Conservation (phyloP, 2,113 vertebrate genomes). For the Naja naja region DNA sequence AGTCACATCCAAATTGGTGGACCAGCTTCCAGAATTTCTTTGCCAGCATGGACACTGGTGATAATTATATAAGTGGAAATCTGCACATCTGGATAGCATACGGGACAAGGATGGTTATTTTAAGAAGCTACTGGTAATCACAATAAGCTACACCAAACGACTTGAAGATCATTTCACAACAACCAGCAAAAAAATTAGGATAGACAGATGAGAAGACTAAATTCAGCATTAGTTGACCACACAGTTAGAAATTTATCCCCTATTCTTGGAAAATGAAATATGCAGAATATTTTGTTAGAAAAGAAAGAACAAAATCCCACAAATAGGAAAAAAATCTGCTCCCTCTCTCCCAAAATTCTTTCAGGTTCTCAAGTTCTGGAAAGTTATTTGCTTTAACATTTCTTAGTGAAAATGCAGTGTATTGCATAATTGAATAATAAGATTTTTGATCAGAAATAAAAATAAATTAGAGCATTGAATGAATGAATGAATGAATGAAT, state of each 20-base stretch:
- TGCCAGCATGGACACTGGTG: neutral
- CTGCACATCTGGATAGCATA: neutral
- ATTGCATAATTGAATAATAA: conserved; percentile 31
- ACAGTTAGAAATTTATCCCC: neutral
- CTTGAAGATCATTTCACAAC: conserved; percentile 38
- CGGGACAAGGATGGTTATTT: neutral
- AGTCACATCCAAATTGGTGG: neutral
- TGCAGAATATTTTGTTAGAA: neutral
- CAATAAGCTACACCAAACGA: conserved; percentile 42
- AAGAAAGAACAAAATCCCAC: neutral
- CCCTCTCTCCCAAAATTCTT: neutral
- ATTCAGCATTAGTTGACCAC: conserved; percentile 6
- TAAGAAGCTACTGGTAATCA: conserved; percentile 31
- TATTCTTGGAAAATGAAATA: neutral
- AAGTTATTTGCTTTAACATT: neutral
- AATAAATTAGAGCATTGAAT: neutral
- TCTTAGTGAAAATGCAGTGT: conserved; percentile 23
- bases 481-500: no score
- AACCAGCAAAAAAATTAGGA: conserved; percentile 35
- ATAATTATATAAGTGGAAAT: neutral
- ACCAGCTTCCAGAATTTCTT: neutral
- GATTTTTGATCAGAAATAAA: neutral
- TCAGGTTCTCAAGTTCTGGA: neutral
- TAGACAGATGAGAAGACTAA: conserved; percentile 5
- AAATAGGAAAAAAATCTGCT: neutral